Evolutionary conservation across 2,797 vertebrate species (phyloP).

Genomic region (Aldrovandia affinis): DNA sequence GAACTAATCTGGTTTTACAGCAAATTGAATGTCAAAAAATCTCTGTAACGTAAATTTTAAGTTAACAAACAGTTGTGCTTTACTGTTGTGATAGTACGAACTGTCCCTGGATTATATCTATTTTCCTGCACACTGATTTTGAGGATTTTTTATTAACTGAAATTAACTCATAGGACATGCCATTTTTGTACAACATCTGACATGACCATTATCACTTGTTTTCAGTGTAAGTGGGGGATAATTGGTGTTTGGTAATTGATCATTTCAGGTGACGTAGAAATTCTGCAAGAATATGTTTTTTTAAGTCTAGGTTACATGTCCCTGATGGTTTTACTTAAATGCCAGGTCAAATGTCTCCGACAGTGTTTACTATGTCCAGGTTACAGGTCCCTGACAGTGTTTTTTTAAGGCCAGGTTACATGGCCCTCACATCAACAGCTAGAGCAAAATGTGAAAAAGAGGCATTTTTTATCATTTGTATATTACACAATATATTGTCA

Average conservation of each 20-base stretch:
- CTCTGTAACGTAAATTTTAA: neutral
- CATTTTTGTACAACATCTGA: neutral
- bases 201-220: neutral
- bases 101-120: neutral
- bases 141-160: neutral
- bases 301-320: neutral
- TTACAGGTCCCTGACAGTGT: neutral
- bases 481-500: neutral
- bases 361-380: too few species aligned
- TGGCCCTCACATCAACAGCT: neutral
- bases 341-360: neutral
- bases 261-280: too few species aligned
- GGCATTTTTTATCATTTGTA: neutral
- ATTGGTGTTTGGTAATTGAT: neutral
- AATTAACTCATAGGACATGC: neutral
- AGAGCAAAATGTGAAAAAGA: neutral
- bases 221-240: neutral
- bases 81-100: too few species aligned
- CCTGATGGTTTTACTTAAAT: neutral
- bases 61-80: neutral
- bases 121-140: neutral
- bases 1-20: neutral
- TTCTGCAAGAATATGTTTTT: neutral
- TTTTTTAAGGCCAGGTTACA: neutral
- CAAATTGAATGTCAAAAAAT: neutral